Percentiles rank a stretch among this genome's conserved stretches.
phyloP scores from a whole-genome alignment of 1,140 invertebrate genomes.

The Probaryconus sp. region DNA sequence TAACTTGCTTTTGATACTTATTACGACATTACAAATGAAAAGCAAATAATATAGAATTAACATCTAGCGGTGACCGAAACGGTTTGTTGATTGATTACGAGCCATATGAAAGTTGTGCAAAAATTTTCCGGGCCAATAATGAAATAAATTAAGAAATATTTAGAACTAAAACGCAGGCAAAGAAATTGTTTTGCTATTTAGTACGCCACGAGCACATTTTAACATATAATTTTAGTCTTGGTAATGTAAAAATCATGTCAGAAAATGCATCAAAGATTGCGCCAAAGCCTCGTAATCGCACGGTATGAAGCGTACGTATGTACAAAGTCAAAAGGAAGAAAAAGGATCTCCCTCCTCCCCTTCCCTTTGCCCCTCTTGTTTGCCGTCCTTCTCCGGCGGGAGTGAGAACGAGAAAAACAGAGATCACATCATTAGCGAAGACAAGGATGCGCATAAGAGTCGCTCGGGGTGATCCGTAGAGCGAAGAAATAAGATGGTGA shows the following conservation, averaged over 20 bases:
- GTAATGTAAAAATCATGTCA: constrained; percentile 54
- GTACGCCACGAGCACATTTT: constrained; percentile 23
- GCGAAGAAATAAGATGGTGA: constrained; percentile 31
- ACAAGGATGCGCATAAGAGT: constrained; percentile 37
- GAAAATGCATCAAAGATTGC: constrained; percentile 58
- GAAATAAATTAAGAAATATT: constrained; percentile 5
- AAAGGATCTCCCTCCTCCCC: constrained; percentile 11
- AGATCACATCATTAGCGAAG: constrained; percentile 24
- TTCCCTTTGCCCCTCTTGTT: no score
- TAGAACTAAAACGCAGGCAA: constrained; percentile 14
- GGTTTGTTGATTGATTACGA: no score
- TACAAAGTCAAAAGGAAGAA: constrained; percentile 29
- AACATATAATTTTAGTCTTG: constrained; percentile 36
- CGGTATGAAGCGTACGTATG: constrained; percentile 43
- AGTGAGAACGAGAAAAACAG: constrained; percentile 21
- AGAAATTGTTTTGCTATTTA: constrained; percentile 33
- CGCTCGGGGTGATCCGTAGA: constrained; percentile 43
- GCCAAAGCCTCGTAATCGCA: constrained; percentile 53
- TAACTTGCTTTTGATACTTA: no score
- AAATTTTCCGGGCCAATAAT: not conserved
- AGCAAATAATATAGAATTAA: no score
- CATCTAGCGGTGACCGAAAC: no score
- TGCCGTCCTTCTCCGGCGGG: constrained; percentile 16
- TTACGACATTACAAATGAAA: no score
- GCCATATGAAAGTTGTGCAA: no score